These are phyloP conservation scores for Embiotoca jacksoni DNA, from an alignment of 2,113 vertebrate species.

Conservation along the genomic window DNA sequence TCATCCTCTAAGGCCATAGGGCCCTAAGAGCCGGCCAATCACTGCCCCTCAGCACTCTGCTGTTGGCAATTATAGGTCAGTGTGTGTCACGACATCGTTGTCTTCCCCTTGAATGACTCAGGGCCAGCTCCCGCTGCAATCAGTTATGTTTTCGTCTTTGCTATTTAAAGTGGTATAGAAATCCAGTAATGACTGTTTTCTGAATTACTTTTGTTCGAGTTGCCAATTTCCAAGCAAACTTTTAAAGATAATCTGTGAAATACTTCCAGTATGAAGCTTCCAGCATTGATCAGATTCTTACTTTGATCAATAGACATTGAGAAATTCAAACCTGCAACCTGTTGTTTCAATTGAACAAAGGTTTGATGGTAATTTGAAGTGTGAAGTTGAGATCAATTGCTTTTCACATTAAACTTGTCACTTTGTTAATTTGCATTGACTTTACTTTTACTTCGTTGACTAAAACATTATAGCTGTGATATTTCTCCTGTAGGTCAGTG, in stretches of 20 bases:
- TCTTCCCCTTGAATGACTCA: slow-evolving; percentile 64
- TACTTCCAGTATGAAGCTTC: background rate
- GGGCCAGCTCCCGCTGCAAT: slow-evolving; percentile 43
- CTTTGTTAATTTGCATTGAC: too few relatives aligned
- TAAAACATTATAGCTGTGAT: too few relatives aligned
- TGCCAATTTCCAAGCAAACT: background rate
- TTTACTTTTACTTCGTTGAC: too few relatives aligned
- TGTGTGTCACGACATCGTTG: slow-evolving; percentile 70
- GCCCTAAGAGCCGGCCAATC: slow-evolving; percentile 61
- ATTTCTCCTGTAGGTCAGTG: too few relatives aligned
- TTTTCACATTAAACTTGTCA: too few relatives aligned
- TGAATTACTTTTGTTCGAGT: slow-evolving; percentile 24
- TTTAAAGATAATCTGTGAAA: background rate
- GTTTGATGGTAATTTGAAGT: background rate
- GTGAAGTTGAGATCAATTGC: too few relatives aligned
- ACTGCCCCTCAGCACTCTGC: slow-evolving; percentile 60
- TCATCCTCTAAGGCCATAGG: slow-evolving; percentile 70
- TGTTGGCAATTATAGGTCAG: slow-evolving; percentile 82
- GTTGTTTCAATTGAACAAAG: background rate
- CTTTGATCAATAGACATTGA: slow-evolving; percentile 3
- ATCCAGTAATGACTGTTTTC: slow-evolving; percentile 36
- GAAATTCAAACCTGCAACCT: background rate
- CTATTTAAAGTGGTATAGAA: slow-evolving; percentile 31
- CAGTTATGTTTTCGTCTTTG: slow-evolving; percentile 55
- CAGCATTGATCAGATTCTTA: background rate